Evolutionary conservation across 2,888 invertebrate species (phyloP), one percentile per base, ranked within the genome.

Genomic region (Eurois occulta): DNA sequence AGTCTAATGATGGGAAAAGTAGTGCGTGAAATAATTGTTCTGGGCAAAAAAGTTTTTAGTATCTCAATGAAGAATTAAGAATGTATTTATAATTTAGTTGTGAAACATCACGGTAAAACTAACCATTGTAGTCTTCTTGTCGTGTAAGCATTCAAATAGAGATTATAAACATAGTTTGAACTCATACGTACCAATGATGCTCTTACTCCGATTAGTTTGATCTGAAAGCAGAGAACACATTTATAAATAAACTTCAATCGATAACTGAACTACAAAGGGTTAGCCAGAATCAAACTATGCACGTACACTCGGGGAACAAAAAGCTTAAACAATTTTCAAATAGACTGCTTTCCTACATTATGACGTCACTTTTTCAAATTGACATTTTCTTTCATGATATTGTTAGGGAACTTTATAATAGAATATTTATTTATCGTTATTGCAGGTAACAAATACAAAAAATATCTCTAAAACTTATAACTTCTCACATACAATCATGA

Each of bases 151-250:
- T n/a, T n/a, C n/a, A n/a, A n/a, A n/a, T n/a, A n/a, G n/a, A n/a
- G n/a, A n/a, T n/a, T n/a, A n/a, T n/a, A 43, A 48, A 38, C 6
- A 62, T 70, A 73, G 64, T 68, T 66, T 41, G 1, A 80, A 77
- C 43, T 62, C 0, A 72, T 88, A 88, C 89, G 48, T 81, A 88
- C 89, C 89, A 78, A 80, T 77, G 52, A 80, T 77, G 52, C 75
- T 81, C 41, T 67, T 71, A 72, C 80, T 78, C 68, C 75, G 55
- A 75, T 82, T 65, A 62, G 58, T 81, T 81, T 78, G 80, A 87
- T 87, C 88, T 88, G 88, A 85, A 86, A 88, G 38, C 83, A 88
- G 77, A 86, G 73, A 84, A 84, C 66, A 80, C 32, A 76, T 35
- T 77, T 87, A 79, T 85, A 80, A 81, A 84, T 85, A 86, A 66